These are phyloP conservation scores for Geopemphigus sp. DNA, from an alignment of 1,140 invertebrate species.

Conservation along the genomic window DNA sequence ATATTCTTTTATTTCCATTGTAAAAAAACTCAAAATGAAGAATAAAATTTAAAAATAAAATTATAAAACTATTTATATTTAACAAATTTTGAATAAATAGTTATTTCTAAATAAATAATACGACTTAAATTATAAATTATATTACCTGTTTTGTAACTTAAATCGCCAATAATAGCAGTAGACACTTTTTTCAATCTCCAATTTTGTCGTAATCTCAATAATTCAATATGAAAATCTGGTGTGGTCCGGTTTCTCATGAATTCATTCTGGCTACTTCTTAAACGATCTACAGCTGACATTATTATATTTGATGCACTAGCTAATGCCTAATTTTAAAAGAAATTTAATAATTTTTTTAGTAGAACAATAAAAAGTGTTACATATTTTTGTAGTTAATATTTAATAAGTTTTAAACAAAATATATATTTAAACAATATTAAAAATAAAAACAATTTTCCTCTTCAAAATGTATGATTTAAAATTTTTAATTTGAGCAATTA, in stretches of 20 bases:
- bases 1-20: no score
- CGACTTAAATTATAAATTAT: not conserved
- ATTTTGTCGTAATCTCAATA: slow-evolving; percentile 84
- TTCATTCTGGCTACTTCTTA: slow-evolving; percentile 77
- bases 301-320: slow-evolving; percentile 79
- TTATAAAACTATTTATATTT: no score
- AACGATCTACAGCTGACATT: slow-evolving; percentile 78
- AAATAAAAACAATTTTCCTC: no score
- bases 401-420: no score
- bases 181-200: slow-evolving; percentile 95
- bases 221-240: slow-evolving; percentile 90
- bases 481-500: no score
- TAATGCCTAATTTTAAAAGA: slow-evolving; percentile 61
- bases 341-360: not conserved
- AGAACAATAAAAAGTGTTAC: not conserved
- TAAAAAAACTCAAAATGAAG: no score
- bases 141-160: slow-evolving; percentile 84
- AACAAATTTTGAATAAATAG: no score
- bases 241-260: slow-evolving; percentile 69
- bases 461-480: no score
- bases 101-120: no score
- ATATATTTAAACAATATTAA: no score
- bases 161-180: slow-evolving; percentile 91
- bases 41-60: no score
- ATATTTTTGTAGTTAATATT: no score